Conservation (phyloP, 2,888 invertebrate species). For the Rhingia rostrata region DNA sequence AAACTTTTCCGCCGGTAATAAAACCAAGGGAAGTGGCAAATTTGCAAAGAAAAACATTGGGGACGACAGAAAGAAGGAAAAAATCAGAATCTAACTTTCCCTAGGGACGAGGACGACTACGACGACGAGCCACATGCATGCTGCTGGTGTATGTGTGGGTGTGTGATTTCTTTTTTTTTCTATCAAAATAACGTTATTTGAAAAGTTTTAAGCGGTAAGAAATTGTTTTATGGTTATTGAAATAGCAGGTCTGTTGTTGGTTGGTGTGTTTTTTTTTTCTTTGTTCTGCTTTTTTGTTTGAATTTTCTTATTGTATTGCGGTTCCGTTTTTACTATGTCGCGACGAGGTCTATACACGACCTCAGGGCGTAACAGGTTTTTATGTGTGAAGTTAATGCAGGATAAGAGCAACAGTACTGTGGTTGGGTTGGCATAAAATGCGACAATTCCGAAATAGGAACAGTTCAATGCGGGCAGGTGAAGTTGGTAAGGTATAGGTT, state of each 20-base stretch:
- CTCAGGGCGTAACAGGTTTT: conserved; percentile 66
- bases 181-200: conserved; percentile 69
- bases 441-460: conserved; percentile 17
- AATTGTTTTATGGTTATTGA: conserved; percentile 71
- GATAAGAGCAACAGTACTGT: conserved; percentile 21
- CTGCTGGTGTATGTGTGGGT: background rate
- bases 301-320: conserved; percentile 36
- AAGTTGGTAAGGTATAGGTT: conserved; percentile 17
- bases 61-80: conserved; percentile 19
- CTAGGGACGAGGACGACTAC: conserved; percentile 14
- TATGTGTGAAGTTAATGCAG: conserved; percentile 50
- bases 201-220: conserved; percentile 72
- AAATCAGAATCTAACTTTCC: conserved; percentile 51
- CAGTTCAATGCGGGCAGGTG: conserved; percentile 21
- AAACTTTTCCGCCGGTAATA: conserved; percentile 18
- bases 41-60: conserved; percentile 50
- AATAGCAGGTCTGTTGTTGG: conserved; percentile 53
- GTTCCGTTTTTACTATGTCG: conserved; percentile 15
- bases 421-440: conserved; percentile 24
- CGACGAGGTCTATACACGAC: conserved; percentile 37
- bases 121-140: background rate
- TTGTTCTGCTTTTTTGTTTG: background rate
- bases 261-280: conserved; percentile 3
- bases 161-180: conserved; percentile 8
- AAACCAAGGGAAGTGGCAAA: conserved; percentile 9